Evolutionary conservation across 2,797 vertebrate species (phyloP), one percentile per base, ranked within the genome.

Genomic region (Amniataba percoides): DNA sequence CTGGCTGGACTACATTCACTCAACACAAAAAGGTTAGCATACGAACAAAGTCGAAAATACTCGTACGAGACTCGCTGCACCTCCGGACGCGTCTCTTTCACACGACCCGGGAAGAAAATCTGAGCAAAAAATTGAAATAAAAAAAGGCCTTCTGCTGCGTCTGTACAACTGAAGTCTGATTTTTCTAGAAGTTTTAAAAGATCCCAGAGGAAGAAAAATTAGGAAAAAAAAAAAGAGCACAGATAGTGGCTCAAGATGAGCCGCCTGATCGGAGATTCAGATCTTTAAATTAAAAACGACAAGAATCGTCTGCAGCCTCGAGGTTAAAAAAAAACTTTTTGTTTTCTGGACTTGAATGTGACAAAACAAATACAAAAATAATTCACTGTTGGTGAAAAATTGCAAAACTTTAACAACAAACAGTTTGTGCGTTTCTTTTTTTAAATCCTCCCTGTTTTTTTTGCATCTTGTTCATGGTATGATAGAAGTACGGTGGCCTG

Each of bases 1-100:
- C 83, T 73, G 83, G 81, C 82, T 88, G 82, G 70, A 90, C 92
- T 91, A 93, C 91, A 91, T 89, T 90, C 91, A 90, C 84, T 88
- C 90, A 78, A 89, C 78, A 74, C 69, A 82, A 31, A 31, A 31
- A 84, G 71, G 88, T 91, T 90, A 89, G 88, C 76, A 85, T 75
- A 86, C 71, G 45, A 16, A 83, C 66, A 67, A 87, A 71, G 57
- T 58, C 12, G 3, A 78, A 59, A 78, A 67, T 64, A 72, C 31
- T 66, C 4, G 8, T 53, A 49, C 12, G 5, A 68, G 27, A 71
- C 49, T 27, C 0, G 55, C 58, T 81, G 82, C 84, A 82, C 61
- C 59, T 58, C 19, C 11, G 57, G 76, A 68, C 73, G 15, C n/a
- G 55, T 56, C 48, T 13, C 71, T 8, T 46, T 64, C 72, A 78